phyloP scores from a whole-genome alignment of 2,797 vertebrate genomes.

The Rhyacichthys aspro region DNA sequence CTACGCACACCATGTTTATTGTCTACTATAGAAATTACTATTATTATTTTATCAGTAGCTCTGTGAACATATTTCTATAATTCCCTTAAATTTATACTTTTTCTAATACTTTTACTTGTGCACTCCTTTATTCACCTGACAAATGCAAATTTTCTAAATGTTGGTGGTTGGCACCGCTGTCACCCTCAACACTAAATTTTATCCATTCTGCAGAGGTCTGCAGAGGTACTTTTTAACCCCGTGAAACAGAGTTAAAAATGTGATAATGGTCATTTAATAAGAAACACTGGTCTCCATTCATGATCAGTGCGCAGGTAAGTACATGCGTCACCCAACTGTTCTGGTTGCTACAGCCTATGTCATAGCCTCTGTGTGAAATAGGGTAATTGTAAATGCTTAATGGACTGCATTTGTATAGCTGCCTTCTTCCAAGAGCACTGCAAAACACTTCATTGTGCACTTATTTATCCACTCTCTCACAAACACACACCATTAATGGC shows the following conservation, averaged over 20 bases:
- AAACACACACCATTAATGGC: not conserved
- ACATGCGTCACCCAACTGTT: not conserved
- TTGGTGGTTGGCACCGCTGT: too few species aligned
- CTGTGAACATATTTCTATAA: too few species aligned
- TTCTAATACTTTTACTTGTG: too few species aligned
- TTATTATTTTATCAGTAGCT: too few species aligned
- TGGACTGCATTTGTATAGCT: constrained; percentile 4
- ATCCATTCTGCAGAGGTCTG: too few species aligned
- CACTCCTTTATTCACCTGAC: too few species aligned
- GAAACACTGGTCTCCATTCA: not conserved
- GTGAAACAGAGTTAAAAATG: constrained; percentile 4
- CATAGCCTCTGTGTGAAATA: constrained; percentile 4
- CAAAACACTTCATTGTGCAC: constrained; percentile 11
- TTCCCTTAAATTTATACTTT: too few species aligned
- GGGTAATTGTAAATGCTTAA: constrained; percentile 13
- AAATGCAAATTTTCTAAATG: too few species aligned
- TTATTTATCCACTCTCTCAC: constrained; percentile 1
- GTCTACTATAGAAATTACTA: too few species aligned
- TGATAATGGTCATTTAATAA: not conserved
- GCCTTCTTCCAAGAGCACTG: not conserved
- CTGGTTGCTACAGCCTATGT: not conserved
- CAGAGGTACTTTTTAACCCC: too few species aligned
- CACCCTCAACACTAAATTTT: too few species aligned
- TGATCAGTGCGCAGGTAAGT: not conserved
- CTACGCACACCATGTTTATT: too few species aligned